Evolutionary conservation across 2,888 invertebrate genomes (phyloP).

Genomic region (Platycheirus albimanus): DNA sequence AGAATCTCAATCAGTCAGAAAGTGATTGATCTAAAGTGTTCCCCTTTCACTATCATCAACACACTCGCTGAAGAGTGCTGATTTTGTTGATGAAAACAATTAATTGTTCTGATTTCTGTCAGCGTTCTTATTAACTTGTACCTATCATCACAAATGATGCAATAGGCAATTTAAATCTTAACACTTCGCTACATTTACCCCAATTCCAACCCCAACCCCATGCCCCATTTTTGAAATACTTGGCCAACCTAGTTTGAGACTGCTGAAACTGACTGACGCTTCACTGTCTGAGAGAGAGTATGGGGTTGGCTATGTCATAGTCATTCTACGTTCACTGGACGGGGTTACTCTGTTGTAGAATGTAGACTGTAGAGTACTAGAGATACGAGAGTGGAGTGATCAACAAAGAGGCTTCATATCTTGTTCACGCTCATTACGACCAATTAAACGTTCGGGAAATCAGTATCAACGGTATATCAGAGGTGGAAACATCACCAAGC

Average conservation of each 20-base stretch:
- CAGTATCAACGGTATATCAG: slow-evolving; percentile 59
- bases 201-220: neutral
- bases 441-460: slow-evolving; percentile 40
- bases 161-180: slow-evolving; percentile 11
- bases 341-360: neutral
- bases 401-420: slow-evolving; percentile 56
- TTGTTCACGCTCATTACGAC: slow-evolving; percentile 60
- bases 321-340: too few species aligned
- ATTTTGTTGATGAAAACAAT: too few species aligned
- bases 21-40: too few species aligned
- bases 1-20: too few species aligned
- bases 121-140: too few species aligned
- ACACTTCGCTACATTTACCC: slow-evolving; percentile 16
- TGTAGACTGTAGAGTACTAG: too few species aligned
- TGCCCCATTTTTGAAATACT: neutral
- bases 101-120: too few species aligned
- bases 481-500: slow-evolving; percentile 62
- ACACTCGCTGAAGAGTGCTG: too few species aligned
- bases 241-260: too few species aligned
- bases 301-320: neutral
- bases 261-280: slow-evolving; percentile 29
- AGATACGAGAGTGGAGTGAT: too few species aligned
- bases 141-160: neutral
- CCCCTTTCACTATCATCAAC: too few species aligned
- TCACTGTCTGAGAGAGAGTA: neutral